A percentile compares a stretch with the other conserved stretches of the same genome.
Evolutionary conservation across 92 coral and sea anemone genomes (phyloP).

Genomic region (Micromussa lordhowensis): DNA sequence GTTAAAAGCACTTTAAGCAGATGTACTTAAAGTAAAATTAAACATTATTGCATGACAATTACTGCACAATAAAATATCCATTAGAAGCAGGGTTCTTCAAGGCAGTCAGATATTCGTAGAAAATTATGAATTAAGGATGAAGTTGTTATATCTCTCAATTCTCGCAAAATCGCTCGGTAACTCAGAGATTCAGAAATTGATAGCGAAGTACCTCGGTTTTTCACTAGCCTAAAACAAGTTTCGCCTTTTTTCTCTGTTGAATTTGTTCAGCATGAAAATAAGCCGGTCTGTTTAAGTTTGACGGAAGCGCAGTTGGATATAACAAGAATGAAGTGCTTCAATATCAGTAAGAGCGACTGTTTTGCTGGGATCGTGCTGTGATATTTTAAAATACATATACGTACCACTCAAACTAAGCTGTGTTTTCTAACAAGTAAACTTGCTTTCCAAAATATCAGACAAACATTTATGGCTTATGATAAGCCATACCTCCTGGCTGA

Average conservation of each 20-base stretch:
- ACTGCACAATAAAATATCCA: constrained; percentile 3
- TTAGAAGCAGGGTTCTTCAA: background rate
- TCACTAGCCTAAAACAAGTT: background rate
- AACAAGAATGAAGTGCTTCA: background rate
- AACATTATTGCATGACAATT: background rate
- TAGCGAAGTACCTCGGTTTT: background rate
- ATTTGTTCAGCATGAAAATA: background rate
- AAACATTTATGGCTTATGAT: background rate
- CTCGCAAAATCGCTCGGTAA: background rate
- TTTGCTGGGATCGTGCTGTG: background rate
- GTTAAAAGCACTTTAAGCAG: constrained; percentile 20
- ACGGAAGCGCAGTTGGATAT: background rate
- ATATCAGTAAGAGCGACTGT: background rate
- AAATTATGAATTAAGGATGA: background rate
- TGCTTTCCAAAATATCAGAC: background rate
- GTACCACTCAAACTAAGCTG: background rate
- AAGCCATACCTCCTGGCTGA: background rate
- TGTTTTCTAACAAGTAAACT: too few species aligned
- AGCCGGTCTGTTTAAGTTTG: background rate
- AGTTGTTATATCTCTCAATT: background rate
- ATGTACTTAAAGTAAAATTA: background rate
- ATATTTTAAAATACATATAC: too few species aligned
- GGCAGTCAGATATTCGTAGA: background rate
- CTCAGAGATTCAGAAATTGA: background rate
- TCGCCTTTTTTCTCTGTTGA: background rate